A percentile compares a stretch with the other conserved stretches of the same genome.
Conservation (phyloP, 53 echinoderm and acorn worm species). For the Stichopus horrens region DNA sequence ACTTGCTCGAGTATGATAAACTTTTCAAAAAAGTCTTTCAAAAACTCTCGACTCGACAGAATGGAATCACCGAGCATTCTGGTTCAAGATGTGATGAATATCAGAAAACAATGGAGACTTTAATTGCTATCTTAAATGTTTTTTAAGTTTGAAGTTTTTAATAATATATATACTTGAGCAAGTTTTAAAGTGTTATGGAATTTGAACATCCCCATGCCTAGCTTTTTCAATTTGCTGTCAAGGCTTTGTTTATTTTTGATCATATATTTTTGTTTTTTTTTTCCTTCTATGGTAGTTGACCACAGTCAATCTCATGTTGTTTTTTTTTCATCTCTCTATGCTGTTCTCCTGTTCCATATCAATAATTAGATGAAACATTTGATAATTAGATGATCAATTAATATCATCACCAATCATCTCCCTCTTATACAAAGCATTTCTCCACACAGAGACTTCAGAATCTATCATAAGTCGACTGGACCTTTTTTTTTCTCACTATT, state of each 20-base stretch:
- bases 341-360: conserved; percentile 5
- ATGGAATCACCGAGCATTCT: too few species aligned
- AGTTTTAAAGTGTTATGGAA: conserved; percentile 8
- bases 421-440: too few species aligned
- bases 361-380: background rate
- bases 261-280: background rate
- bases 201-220: conserved; percentile 5
- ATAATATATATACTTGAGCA: conserved; percentile 1
- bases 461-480: too few species aligned
- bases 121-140: too few species aligned
- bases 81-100: too few species aligned
- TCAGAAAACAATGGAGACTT: too few species aligned
- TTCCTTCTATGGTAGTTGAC: background rate
- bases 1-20: background rate
- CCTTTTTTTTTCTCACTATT: too few species aligned
- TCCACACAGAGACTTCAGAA: too few species aligned
- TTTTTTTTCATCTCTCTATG: background rate
- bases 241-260: conserved; percentile 9
- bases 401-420: too few species aligned
- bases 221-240: conserved; percentile 36
- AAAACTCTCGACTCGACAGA: too few species aligned
- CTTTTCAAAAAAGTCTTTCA: too few species aligned
- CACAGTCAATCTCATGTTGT: conserved; percentile 10
- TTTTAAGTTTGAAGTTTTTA: background rate
- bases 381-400: too few species aligned